Percentiles rank a stretch among this genome's conserved stretches.
Evolutionary conservation across 2,113 vertebrate genomes (phyloP).

Genomic region (Cyprinodon brontotheroides): DNA sequence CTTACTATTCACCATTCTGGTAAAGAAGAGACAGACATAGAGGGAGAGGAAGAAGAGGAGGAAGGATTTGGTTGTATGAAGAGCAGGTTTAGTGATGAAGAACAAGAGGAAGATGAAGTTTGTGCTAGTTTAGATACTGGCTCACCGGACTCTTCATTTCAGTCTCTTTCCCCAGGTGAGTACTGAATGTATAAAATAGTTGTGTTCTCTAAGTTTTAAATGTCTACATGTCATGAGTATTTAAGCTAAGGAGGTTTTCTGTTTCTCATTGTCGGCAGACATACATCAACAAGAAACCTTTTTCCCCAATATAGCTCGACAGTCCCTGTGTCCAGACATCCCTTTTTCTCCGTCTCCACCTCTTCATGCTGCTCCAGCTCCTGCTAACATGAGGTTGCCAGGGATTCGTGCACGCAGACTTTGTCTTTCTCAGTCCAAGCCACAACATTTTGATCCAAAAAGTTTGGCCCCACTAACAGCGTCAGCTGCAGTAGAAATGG

Average conservation of each 20-base stretch:
- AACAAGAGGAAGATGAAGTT: slow-evolving; percentile 25
- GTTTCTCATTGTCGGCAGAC: slow-evolving; percentile 41
- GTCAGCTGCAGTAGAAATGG: slow-evolving; percentile 7
- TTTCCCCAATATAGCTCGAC: slow-evolving; percentile 22
- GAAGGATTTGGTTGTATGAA: slow-evolving; percentile 12
- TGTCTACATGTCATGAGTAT: neutral
- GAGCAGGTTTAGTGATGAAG: slow-evolving; percentile 60
- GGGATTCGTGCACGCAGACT: slow-evolving; percentile 68
- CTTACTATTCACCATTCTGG: slow-evolving; percentile 66
- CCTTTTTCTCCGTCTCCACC: slow-evolving; percentile 76
- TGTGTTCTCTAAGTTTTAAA: neutral
- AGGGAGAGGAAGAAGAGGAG: slow-evolving; percentile 41
- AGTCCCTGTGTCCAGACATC: slow-evolving; percentile 65
- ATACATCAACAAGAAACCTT: slow-evolving; percentile 24
- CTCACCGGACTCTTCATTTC: slow-evolving; percentile 69
- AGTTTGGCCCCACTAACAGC: slow-evolving; percentile 30
- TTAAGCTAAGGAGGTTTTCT: neutral
- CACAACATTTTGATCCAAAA: slow-evolving; percentile 7
- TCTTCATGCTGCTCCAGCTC: slow-evolving; percentile 13
- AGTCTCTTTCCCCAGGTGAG: slow-evolving; percentile 67
- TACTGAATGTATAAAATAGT: neutral
- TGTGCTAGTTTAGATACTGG: slow-evolving; percentile 23
- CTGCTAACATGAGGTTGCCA: slow-evolving; percentile 35
- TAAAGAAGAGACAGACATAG: slow-evolving; percentile 47
- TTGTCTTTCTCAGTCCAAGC: slow-evolving; percentile 55